Evolutionary conservation across 2,113 vertebrate genomes (phyloP).

Genomic region (Girardinichthys multiradiatus): DNA sequence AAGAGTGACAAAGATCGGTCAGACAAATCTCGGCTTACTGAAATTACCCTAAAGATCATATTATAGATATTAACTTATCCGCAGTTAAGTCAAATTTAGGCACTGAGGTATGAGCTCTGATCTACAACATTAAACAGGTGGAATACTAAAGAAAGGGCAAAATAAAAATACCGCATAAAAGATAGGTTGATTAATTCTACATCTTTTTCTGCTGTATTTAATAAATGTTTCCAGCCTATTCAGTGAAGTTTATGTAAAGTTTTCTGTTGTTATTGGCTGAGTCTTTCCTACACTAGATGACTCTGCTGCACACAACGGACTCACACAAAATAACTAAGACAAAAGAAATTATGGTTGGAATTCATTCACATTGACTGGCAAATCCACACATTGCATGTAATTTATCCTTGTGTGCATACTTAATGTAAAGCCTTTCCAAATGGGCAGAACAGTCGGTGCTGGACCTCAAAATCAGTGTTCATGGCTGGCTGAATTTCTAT

Average conservation of each 20-base stretch:
- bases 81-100: neutral
- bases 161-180: no score
- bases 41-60: no score
- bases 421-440: neutral
- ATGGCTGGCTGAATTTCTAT: neutral
- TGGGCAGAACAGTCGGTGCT: slow-evolving; percentile 12
- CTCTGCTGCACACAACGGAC: neutral
- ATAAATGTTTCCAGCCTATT: neutral
- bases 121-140: neutral
- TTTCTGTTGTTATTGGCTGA: neutral
- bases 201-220: neutral
- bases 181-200: neutral
- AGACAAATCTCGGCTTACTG: no score
- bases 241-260: neutral
- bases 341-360: neutral
- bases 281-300: neutral
- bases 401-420: neutral
- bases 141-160: no score
- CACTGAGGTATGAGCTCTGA: no score
- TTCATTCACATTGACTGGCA: neutral
- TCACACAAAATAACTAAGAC: neutral
- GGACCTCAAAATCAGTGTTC: neutral
- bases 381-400: neutral
- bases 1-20: no score
- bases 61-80: neutral